Evolutionary conservation across 2,888 invertebrate genomes (phyloP), one percentile per base, ranked within the genome.

Genomic region (Lithophane ornitopus): DNA sequence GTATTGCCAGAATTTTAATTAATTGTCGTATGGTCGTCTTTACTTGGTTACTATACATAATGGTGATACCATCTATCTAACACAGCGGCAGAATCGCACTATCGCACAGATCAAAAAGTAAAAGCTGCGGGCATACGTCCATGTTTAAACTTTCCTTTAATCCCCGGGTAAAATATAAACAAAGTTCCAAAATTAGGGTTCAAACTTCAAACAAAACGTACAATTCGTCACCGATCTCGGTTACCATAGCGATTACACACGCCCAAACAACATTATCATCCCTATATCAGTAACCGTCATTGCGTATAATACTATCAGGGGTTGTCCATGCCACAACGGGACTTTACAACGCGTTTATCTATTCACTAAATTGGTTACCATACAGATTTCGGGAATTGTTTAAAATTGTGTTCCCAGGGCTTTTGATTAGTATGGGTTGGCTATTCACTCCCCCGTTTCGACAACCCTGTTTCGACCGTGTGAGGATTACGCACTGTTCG

Each of bases 201-300:
- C 65, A 74, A 87, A 88, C 71, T 85, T 78, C 74, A 80, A 86
- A 84, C 76, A 85, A 82, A 80, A 76, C 70, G 74, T 67, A 72
- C 61, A 79, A 63, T 81, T 77, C 76, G 83, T 84, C 82, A 85
- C 70, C 78, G 59, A 78, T 85, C 81, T 87, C 80, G 80, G 94
- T 94, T 89, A 89, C 93, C 92, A 95, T 94, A 92, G 93, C 88
- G 91, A 94, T 94, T 90, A 87, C 89, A 89, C 90, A 91, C 91
- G 90, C 91, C 92, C 93, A 94, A 95, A 94, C 94, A 95, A 93
- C 89, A 91, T 90, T 94, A 95, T 94, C 94, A 92, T 92, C 93
- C 93, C 93, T 87, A 91, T 90, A 94, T 93, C 94, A 90, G 84
- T 90, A 85, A 84, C 90, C 90, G 85, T 89, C 90, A 91, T 92